Base-by-base conservation (phyloP, 2,797 vertebrate genomes). In the Apogon talboti region DNA sequence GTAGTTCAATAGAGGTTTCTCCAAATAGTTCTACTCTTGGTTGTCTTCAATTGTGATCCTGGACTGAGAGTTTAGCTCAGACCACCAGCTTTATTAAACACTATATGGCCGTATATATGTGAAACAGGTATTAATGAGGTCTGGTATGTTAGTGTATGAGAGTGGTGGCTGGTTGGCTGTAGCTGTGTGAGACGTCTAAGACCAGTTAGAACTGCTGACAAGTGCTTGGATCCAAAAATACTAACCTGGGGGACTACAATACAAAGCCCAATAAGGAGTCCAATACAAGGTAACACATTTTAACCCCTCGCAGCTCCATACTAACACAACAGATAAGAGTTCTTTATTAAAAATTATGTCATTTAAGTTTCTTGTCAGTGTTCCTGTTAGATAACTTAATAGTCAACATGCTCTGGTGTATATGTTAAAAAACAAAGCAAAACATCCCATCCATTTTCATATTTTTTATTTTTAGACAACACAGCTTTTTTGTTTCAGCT, bases 121-220 rank as follows among this genome's bases (percentile, higher is more conserved):
- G 50, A 51, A 63, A 54, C 24, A 43, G 51, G 44, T 42, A 68
- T 71, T 46, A 64, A 64, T 77, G 6, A 51, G 44, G 67, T 70
- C 57, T 56, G 59, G 63, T 60, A 62, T 21, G 48, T 3, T n/a
- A 57, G 18, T 74, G 19, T 60, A 19, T 60, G 63, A 71, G 60
- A 58, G 33, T 21, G 58, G 7, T 45, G 57, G 7, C 19, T 53
- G 55, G n/a, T 46, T 11, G 19, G 33, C 18, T 53, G 74, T 87
- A 87, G 84, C 83, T 88, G 87, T 88, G 87, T 54, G 71, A 77
- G 71, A 77, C 69, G 78, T 76, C 79, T 81, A 83, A 78, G 76
- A 72, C 65, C 65, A 74, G 70, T 83, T 57, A 76, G 60, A 84
- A 76, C 52, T 66, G 79, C 66, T 86, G 85, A 86, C 79, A 87